Base-by-base conservation (phyloP, 2,888 invertebrate species). In the Xylota segnis region DNA sequence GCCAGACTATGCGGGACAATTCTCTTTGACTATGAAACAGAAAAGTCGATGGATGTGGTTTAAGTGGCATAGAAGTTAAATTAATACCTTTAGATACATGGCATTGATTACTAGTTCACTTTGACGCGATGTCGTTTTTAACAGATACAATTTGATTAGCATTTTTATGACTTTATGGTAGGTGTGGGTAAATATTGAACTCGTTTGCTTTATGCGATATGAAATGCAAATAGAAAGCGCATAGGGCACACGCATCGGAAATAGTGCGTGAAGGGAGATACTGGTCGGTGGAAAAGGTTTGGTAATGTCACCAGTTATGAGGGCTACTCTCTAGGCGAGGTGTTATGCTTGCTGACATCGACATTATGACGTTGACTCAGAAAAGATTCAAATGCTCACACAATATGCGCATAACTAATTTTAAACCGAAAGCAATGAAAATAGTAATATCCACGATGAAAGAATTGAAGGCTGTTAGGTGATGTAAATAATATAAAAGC, bases 41-140 rank as follows among this genome's bases (percentile, higher is more conserved):
- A 23, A 37, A 61, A 77, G 70, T 70, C 61, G 59, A 61, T 68
- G 61, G 52, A 61, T 59, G 59, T 32, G 52, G 50, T 61, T 77
- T 59, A 77, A 77, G 61, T 70, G 61, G 40, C 70, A 70, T 70
- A 78, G 65, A 32, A 32, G 18, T 12, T 16, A 45, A 16, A 63
- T 45, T 16, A 16, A 45, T 23, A 16, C 27, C 63, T 63, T 29
- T 40, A 29, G 37, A 66, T 52, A 37, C 52, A 37, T 66, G 37
- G 3, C 29, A 66, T 66, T 66, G 66, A 52, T 66, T 66, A 66
- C 52, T 66, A 37, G 43, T 45, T 59, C n/a, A 59, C 59, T 40
- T 37, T n/a, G 58, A 54, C 27, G 56, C 56, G 14, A 5, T 27
- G 10, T 14, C 14, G 14, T 16, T 10, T 52, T 34, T 37, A 37